Base-by-base conservation (phyloP, 2,888 invertebrate species). In the Hemicrepidius hirtus region DNA sequence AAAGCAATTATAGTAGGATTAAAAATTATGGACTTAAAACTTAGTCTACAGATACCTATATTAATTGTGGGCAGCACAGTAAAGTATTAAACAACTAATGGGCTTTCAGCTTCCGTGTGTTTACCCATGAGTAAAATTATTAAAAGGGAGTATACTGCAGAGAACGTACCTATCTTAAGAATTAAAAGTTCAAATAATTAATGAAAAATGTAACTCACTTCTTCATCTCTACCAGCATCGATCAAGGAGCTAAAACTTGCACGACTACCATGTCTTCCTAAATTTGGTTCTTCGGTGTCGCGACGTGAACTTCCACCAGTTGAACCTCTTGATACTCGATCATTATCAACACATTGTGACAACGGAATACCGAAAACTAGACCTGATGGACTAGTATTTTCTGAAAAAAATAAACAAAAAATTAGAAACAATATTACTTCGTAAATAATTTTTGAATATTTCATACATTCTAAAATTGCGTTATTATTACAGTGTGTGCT, bases 311-410 rank as follows among this genome's bases (percentile, higher is more conserved):
- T 79, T 5, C 80, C 82, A 41, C 80, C 80, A 24, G 79, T 78
- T 4, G 87, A 86, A 40, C 87, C 86, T 77, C 89, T 87, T 24
- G 88, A 85, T 68, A 90, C 82, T 71, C 90, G 86, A 86, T 97
- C 97, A 79, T 95, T 94, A 82, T 94, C 93, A 79, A 97, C 91
- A 84, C 97, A 97, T 83, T 94, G 94, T 64, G 92, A 89, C 77
- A 97, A 87, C 0, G 96, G 92, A 77, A 96, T 92, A 7, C 97
- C 97, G 82, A 97, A 97, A 68, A 96, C 94, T 79, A 93, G 88
- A 68, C 95, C 93, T 76, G 88, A 84, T 20, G 79, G 64, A 28
- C 13, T 13, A 4, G 32, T 16, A 12, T 18, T 55, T 18, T 55
- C 55, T 55, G 55, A 28, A 55, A 55, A n/a, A 13, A n/a, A 13